These are phyloP conservation scores for Drosophila recens DNA, from an alignment of 2,888 invertebrate species.

Conservation along the genomic window DNA sequence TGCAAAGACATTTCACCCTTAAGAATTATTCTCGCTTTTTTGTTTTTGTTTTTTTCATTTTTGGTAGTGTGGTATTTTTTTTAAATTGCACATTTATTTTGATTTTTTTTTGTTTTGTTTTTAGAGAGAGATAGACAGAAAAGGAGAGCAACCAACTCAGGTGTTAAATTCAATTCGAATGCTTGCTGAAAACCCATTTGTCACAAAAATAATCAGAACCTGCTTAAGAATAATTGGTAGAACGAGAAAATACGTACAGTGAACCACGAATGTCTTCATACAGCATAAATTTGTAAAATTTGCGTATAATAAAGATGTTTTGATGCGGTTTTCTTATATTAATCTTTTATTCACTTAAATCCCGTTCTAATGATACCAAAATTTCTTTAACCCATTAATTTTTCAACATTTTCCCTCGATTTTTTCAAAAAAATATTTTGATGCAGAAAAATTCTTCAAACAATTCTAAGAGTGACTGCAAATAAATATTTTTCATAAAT, in stretches of 20 bases:
- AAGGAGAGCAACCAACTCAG: conserved; percentile 47
- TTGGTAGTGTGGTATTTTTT: conserved; percentile 66
- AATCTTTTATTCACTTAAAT: too few relatives aligned
- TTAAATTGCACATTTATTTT: conserved; percentile 45
- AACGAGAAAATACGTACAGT: background rate
- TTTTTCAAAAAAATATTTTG: too few relatives aligned
- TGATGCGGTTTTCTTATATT: too few relatives aligned
- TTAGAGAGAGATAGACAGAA: conserved; percentile 49
- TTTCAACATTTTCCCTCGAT: too few relatives aligned
- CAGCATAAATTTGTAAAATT: too few relatives aligned
- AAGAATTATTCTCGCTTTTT: conserved; percentile 83
- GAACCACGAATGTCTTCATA: too few relatives aligned
- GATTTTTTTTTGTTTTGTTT: conserved; percentile 8
- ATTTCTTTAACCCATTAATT: too few relatives aligned
- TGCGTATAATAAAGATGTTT: too few relatives aligned
- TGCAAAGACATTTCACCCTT: conserved; percentile 91
- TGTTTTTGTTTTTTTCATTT: conserved; percentile 53
- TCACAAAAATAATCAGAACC: conserved; percentile 17
- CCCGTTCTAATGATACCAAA: too few relatives aligned
- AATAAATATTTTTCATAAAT: too few relatives aligned
- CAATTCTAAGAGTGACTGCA: too few relatives aligned
- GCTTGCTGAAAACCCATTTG: conserved; percentile 10
- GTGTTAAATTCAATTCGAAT: conserved; percentile 1
- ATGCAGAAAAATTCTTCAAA: too few relatives aligned
- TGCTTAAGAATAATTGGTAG: background rate